Base-by-base conservation (phyloP, 2,113 vertebrate species). In the Stegostoma tigrinum region DNA sequence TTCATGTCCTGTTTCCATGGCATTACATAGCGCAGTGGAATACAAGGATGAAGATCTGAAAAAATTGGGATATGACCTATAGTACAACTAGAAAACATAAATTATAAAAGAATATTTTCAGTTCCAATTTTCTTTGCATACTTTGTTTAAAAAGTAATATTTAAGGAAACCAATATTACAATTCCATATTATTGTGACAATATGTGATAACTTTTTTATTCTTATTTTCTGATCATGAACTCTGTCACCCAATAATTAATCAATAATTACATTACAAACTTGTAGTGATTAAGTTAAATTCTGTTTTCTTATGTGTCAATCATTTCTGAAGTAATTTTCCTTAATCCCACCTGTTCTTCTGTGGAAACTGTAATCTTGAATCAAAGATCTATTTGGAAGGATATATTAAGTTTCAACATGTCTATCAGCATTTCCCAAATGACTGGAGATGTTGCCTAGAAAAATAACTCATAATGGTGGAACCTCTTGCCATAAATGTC, bases 1-100 rank as follows among this genome's bases (percentile, higher is more conserved):
- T 96, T 90, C 96, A 96, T 97, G 95, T 96, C 97, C 96, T 98
- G 97, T 96, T 97, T 98, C 97, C 97, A 98, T 52, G 97, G 97
- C 97, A 98, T 98, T 95, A 97, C 96, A 7, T 97, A 98, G 66
- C 75, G 96, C 75, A 93, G 96, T 85, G 97, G 96, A 19, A 98
- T 97, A 96, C 98, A 96, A 96, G 97, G 97, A 96, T 96, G 95
- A 85, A 80, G 96, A 55, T 45, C 89, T 34, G 96, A 97, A 91
- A 97, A 97, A n/a, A 96, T 75, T 75, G 97, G 96, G 27, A 96
- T 17, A 96, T 96, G 97, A 27, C 96, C 95, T 2, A 95, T 93
- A 95, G 86, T 38, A 85, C 95, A 38, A 89, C 96, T 97, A 14
- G 0, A 83, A n/a, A 83, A 42, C 21, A 95, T 66, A 83, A 52